Percentiles rank a stretch among this genome's conserved stretches.
phyloP scores from a whole-genome alignment of 2,888 invertebrate species.

The Chrysolina haemoptera region DNA sequence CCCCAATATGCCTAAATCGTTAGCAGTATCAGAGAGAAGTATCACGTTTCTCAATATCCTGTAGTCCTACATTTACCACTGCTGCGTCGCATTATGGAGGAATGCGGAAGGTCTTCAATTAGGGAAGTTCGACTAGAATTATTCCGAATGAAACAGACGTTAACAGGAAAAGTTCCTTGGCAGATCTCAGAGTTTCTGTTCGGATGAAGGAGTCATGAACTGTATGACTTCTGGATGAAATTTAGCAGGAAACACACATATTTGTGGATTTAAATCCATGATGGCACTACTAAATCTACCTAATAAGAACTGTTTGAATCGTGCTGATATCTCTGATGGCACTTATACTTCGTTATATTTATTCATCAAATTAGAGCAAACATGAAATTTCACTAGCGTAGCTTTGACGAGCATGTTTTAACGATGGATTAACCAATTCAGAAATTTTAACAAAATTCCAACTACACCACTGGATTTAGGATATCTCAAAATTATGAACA shows the following conservation, averaged over 20 bases:
- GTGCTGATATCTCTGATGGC: no score
- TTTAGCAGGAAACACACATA: not conserved
- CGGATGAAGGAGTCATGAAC: conserved; percentile 14
- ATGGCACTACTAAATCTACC: not conserved
- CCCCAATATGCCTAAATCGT: not conserved
- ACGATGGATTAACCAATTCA: no score
- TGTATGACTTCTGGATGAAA: conserved; percentile 10
- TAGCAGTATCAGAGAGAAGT: not conserved
- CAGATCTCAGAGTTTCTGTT: conserved; percentile 17
- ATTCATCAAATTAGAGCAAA: no score
- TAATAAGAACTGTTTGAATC: not conserved
- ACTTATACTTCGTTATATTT: no score
- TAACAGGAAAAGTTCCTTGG: conserved; percentile 25
- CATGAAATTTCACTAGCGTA: no score
- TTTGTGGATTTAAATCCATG: not conserved
- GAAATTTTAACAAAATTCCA: no score
- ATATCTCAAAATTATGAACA: no score
- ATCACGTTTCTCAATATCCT: conserved; percentile 6
- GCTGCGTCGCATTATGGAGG: conserved; percentile 8
- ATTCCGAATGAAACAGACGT: conserved; percentile 27
- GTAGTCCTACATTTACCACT: not conserved
- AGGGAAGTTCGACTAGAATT: conserved; percentile 29
- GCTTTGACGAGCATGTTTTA: no score
- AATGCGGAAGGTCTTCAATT: conserved; percentile 29
- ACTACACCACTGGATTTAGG: no score